Conservation (phyloP, 2,888 invertebrate species). For the Drosophila mettleri region DNA sequence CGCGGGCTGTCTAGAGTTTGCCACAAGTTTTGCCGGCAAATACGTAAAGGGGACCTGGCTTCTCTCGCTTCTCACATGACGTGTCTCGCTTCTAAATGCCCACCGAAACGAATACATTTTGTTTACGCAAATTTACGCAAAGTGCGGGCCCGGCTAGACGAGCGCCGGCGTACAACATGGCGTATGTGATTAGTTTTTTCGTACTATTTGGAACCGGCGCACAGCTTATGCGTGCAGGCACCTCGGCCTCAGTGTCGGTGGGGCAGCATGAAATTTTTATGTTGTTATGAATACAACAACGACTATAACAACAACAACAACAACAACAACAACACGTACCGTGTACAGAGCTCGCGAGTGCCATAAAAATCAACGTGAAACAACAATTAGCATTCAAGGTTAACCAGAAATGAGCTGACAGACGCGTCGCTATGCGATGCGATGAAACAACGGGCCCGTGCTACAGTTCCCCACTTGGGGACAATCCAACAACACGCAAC, state of each 20-base stretch:
- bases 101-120: constrained; percentile 58
- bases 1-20: not conserved
- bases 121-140: constrained; percentile 69
- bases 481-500: constrained; percentile 35
- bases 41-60: not conserved
- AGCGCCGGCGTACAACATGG: constrained; percentile 40
- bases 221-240: constrained; percentile 55
- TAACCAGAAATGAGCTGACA: constrained; percentile 76
- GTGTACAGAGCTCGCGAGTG: constrained; percentile 60
- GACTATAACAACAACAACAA: too few species aligned
- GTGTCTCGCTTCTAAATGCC: constrained; percentile 1
- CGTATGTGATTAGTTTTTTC: constrained; percentile 82
- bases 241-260: constrained; percentile 4
- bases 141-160: constrained; percentile 60
- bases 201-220: constrained; percentile 82
- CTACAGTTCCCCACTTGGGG: constrained; percentile 46
- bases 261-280: constrained; percentile 74
- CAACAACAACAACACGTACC: constrained; percentile 13
- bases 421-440: constrained; percentile 28
- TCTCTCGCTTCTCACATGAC: constrained; percentile 2
- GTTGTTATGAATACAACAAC: constrained; percentile 65
- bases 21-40: constrained; percentile 3
- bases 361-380: constrained; percentile 75
- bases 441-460: constrained; percentile 4
- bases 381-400: constrained; percentile 79